These are phyloP conservation scores for Heliconius sara DNA, from an alignment of 2,888 invertebrate genomes.

Conservation along the genomic window DNA sequence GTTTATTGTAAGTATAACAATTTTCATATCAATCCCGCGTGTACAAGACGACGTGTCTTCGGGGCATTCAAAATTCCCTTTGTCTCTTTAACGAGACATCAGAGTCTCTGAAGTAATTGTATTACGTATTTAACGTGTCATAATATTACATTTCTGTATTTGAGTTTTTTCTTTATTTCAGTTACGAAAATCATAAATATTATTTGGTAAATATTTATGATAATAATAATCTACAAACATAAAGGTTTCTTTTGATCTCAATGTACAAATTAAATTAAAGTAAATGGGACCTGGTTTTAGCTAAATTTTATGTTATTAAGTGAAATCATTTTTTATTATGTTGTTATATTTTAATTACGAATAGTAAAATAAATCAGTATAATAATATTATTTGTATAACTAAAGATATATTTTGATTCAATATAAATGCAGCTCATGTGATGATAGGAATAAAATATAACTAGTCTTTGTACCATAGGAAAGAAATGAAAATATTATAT, in stretches of 20 bases:
- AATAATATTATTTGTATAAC: too few relatives aligned
- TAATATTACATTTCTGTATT: not conserved
- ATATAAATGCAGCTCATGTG: too few relatives aligned
- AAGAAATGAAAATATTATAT: not conserved
- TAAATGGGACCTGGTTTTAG: not conserved
- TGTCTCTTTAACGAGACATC: conserved; percentile 29
- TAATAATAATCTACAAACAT: too few relatives aligned
- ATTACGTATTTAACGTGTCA: not conserved
- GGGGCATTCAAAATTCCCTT: conserved; percentile 36
- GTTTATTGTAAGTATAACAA: conserved; percentile 19
- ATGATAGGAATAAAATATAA: too few relatives aligned
- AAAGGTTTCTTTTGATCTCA: not conserved
- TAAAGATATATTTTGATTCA: too few relatives aligned
- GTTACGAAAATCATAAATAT: not conserved
- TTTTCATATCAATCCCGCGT: conserved; percentile 17
- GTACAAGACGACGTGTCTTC: conserved; percentile 26
- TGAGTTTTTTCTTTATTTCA: too few relatives aligned
- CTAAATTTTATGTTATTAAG: too few relatives aligned
- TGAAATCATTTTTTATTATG: not conserved
- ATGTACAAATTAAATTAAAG: not conserved
- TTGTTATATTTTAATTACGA: too few relatives aligned
- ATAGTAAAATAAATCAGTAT: too few relatives aligned
- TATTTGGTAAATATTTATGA: too few relatives aligned
- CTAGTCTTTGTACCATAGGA: not conserved
- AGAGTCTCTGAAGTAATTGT: conserved; percentile 13